Evolutionary conservation across 2,113 vertebrate species (phyloP), one percentile per base, ranked within the genome.

Genomic region (Jaculus jaculus): DNA sequence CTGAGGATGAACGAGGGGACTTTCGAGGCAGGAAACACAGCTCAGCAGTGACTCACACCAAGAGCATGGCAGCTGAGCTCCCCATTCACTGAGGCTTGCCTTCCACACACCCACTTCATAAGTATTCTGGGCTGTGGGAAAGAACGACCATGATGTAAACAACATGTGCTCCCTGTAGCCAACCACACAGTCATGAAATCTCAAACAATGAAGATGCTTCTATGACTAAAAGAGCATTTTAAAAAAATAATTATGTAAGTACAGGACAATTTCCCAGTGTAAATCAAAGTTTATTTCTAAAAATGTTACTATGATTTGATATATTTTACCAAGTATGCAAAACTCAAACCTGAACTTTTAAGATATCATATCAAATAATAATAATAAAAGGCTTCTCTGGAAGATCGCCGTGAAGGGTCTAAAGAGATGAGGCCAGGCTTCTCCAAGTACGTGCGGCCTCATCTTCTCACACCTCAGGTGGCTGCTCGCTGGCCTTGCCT

Each of bases 401-500:
- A 93, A 93, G 16, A 47, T 75, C 96, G 37, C 71, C 94, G 0
- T 1, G 87, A 96, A 84, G 34, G 47, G 74, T 84, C 66, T 74
- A 75, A 81, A 88, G 80, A 87, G 89, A 74, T 75, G 16, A 93
- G n/a, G 65, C 51, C 63, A 96, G 69, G 77, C 91, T 96, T 88
- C 92, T 77, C 84, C 75, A 60, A 61, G 83, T 65, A 93, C 39
- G 81, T 0, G 2, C 97, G 97, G 92, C 37, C 94, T 95, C 37
- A 32, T 79, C 92, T 84, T 92, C 90, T 92, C 72, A 0, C 4
- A 84, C 26, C 21, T 16, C 71, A 26, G n/a, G 26, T 93, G 54
- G 91, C 51, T 92, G 60, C 23, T 88, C 80, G 97, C 97, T 94
- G 95, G 87, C 84, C 95, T 92, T 42, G 73, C 83, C 86, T 96